Evolutionary conservation across 2,888 invertebrate species (phyloP).

Genomic region (Volucella bombylans): DNA sequence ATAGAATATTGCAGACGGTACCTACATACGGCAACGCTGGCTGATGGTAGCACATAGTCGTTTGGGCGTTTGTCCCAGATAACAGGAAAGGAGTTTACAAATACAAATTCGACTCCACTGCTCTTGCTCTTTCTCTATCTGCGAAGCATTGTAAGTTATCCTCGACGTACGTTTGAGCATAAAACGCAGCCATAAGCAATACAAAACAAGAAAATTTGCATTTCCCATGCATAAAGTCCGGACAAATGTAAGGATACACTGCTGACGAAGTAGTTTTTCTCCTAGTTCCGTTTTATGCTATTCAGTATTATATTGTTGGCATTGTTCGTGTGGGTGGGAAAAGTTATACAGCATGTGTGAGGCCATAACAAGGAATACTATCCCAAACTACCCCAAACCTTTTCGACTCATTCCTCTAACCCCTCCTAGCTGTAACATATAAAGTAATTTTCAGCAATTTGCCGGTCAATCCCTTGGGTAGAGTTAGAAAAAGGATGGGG

Average conservation of each 20-base stretch:
- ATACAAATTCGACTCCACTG: not conserved
- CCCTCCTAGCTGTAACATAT: conserved; percentile 50
- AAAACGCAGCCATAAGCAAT: conserved; percentile 73
- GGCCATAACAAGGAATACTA: not conserved
- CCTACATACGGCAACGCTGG: too few species aligned
- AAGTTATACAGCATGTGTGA: conserved; percentile 18
- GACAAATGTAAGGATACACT: conserved; percentile 69
- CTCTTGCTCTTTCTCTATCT: not conserved
- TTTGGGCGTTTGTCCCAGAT: conserved; percentile 53
- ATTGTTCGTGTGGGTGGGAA: conserved; percentile 14
- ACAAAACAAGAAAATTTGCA: conserved; percentile 74
- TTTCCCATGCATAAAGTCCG: conserved; percentile 60
- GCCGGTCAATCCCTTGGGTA: conserved; percentile 72
- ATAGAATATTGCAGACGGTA: too few species aligned
- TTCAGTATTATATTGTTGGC: conserved; percentile 34
- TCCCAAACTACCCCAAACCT: conserved; percentile 18
- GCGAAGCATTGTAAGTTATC: conserved; percentile 2
- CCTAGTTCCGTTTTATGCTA: conserved; percentile 27
- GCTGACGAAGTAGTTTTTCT: conserved; percentile 72
- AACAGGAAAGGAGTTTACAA: conserved; percentile 43
- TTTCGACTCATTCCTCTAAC: too few species aligned
- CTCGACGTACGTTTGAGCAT: conserved; percentile 48
- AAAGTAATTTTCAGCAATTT: conserved; percentile 74
- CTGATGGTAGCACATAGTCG: conserved; percentile 10
- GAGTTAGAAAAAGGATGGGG: not conserved